Conservation (phyloP, 2,888 invertebrate species). For the Acleris sparsana region DNA sequence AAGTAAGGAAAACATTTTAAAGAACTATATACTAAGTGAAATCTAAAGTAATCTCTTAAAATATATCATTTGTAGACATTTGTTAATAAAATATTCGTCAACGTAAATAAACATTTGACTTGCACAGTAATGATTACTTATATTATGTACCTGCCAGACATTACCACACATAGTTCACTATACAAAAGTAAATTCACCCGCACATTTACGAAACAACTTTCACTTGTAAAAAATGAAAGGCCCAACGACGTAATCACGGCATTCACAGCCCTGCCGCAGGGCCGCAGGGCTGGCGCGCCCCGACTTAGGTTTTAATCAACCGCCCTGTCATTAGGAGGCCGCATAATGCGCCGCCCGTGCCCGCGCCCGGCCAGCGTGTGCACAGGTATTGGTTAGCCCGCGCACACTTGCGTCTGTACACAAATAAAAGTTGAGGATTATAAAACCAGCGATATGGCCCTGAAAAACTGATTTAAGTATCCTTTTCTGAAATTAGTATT, state of each 20-base stretch:
- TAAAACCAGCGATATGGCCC: too few relatives aligned
- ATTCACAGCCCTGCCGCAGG: conserved; percentile 49
- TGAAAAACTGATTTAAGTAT: too few relatives aligned
- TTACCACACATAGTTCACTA: too few relatives aligned
- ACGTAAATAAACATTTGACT: too few relatives aligned
- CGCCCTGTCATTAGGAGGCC: conserved; percentile 78
- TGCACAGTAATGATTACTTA: too few relatives aligned
- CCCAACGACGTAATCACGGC: conserved; percentile 28
- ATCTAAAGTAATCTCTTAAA: too few relatives aligned
- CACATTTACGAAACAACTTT: conserved; percentile 15
- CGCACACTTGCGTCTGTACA: neutral
- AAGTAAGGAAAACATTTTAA: too few relatives aligned
- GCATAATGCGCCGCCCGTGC: conserved; percentile 56
- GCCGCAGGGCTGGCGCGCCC: conserved; percentile 59
- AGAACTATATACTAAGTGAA: too few relatives aligned
- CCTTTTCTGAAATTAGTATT: too few relatives aligned
- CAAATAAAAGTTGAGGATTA: neutral
- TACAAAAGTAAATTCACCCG: neutral
- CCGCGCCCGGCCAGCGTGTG: neutral
- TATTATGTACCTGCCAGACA: too few relatives aligned
- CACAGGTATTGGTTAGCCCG: neutral
- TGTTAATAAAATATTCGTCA: too few relatives aligned
- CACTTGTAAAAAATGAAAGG: conserved; percentile 23
- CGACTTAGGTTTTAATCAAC: conserved; percentile 78
- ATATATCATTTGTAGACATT: too few relatives aligned